Evolutionary conservation across 2,888 invertebrate genomes (phyloP), one percentile per base, ranked within the genome.

Genomic region (Lysandra coridon): DNA sequence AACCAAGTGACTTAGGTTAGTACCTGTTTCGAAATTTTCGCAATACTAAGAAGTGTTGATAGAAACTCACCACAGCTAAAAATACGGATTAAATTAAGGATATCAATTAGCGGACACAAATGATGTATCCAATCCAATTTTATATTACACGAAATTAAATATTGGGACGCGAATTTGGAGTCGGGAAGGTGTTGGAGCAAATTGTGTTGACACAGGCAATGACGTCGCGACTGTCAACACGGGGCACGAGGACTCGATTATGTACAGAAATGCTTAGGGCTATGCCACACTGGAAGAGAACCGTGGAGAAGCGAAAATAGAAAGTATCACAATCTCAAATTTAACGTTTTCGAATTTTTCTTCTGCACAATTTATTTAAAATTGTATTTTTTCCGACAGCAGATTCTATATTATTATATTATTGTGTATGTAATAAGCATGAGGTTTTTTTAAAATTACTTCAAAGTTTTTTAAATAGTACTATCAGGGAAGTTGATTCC

Each of bases 181-280:
- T 84, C 84, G 83, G 82, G 81, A 84, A 86, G 87, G 86, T 87
- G 86, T 86, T 82, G 85, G 82, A 80, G 87, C 83, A 88, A 88
- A 88, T 88, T 86, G 84, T 88, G 85, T 88, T 87, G 87, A 85
- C 87, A 80, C 79, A 80, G 82, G 79, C 81, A 84, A 85, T 84
- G 87, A 85, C 85, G 85, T 86, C 85, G 83, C 86, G 83, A 85
- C 80, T 82, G 86, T 88, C 87, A 87, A 87, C 86, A 87, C 83
- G 84, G 82, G 75, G 84, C 85, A 87, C 83, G 84, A 82, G 76
- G 84, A 82, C 83, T 82, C 80, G 83, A 85, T 86, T 85, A 83
- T 85, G 81, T 85, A 82, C 73, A 80, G 81, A 82, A 84, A 83
- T 83, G 81, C 81, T 82, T 80, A 81, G 62, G 62, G 62, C 62